Conservation (phyloP, 2,797 vertebrate genomes). For the Hippopotamyrus pictus region DNA sequence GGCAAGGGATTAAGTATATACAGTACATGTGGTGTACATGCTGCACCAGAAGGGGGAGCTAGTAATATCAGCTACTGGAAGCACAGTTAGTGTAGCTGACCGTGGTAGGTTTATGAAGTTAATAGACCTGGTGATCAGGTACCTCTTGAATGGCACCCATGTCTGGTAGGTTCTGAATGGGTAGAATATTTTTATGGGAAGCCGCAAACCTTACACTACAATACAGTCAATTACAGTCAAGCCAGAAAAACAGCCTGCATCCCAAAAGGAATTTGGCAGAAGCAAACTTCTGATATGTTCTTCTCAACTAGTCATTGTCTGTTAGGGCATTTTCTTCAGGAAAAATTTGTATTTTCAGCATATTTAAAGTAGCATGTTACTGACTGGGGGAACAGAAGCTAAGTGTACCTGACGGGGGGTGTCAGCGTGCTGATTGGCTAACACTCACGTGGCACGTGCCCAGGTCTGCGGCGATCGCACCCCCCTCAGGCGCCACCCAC, state of each 20-base stretch:
- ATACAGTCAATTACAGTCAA: neutral
- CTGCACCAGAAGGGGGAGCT: neutral
- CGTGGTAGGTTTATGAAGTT: neutral
- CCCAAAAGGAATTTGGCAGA: neutral
- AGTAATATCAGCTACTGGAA: neutral
- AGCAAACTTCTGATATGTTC: neutral
- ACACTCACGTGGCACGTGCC: neutral
- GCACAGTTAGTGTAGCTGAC: neutral
- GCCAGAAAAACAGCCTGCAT: slow-evolving; percentile 13
- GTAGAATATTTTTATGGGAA: neutral
- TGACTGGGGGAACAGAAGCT: neutral
- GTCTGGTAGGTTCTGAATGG: neutral
- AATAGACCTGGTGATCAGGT: neutral
- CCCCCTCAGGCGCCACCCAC: neutral
- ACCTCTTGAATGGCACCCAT: neutral
- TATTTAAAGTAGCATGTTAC: neutral
- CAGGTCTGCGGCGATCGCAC: neutral
- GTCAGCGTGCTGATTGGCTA: neutral
- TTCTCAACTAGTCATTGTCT: slow-evolving; percentile 1
- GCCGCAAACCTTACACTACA: slow-evolving; percentile 11
- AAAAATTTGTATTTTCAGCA: neutral
- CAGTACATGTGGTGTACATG: neutral
- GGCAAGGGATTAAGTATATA: neutral
- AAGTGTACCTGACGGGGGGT: neutral
- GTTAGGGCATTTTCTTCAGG: slow-evolving; percentile 15